Conservation (phyloP, 2,888 invertebrate species). For the Idaea aversata region DNA sequence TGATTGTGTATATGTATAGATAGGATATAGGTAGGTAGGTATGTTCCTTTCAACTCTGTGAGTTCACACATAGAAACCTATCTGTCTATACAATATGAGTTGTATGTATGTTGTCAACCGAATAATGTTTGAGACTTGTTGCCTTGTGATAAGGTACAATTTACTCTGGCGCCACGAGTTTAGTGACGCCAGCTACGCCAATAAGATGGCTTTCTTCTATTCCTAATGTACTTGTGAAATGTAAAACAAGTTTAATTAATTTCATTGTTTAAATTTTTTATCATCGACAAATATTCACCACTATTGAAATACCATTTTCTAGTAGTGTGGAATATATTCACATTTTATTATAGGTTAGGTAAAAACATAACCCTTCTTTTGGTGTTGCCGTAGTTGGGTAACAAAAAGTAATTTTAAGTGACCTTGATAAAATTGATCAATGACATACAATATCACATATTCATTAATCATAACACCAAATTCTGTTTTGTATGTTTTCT, state of each 20-base stretch:
- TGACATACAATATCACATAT: not conserved
- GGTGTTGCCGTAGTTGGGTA: no score
- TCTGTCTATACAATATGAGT: slow-evolving; percentile 32
- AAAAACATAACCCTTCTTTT: not conserved
- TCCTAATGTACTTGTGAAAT: not conserved
- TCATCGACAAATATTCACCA: not conserved
- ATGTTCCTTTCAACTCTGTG: slow-evolving; percentile 28
- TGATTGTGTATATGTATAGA: slow-evolving; percentile 16
- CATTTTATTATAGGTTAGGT: not conserved
- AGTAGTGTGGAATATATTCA: not conserved
- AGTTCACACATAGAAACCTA: slow-evolving; percentile 46
- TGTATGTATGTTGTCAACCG: slow-evolving; percentile 56
- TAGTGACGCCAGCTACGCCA: slow-evolving; percentile 48
- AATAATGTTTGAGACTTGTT: slow-evolving; percentile 48
- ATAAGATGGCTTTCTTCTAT: slow-evolving; percentile 31
- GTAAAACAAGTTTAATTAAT: not conserved
- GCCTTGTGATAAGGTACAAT: slow-evolving; percentile 44
- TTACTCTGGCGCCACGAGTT: slow-evolving; percentile 33
- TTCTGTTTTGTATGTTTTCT: no score
- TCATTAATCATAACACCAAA: no score
- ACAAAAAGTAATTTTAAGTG: not conserved
- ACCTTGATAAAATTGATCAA: not conserved
- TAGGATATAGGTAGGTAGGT: not conserved
- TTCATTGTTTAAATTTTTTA: not conserved
- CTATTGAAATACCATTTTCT: not conserved